A percentile compares a stretch with the other conserved stretches of the same genome.
phyloP scores from a whole-genome alignment of 2,797 vertebrate genomes.

The Sparidentex hasta region DNA sequence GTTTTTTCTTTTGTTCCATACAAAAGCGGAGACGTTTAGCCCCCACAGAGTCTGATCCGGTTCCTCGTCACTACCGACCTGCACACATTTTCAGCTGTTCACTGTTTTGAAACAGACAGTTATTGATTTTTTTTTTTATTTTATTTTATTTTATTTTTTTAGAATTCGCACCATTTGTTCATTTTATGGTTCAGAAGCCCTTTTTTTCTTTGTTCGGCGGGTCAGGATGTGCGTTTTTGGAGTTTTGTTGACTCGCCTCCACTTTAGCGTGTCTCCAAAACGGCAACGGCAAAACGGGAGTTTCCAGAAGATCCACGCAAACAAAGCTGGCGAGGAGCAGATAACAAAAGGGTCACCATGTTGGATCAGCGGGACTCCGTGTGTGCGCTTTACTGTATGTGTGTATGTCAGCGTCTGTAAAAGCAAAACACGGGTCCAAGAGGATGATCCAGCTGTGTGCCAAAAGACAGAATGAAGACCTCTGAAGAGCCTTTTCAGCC shows the following conservation, averaged over 20 bases:
- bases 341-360: constrained; percentile 77
- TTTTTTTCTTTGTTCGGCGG: constrained; percentile 23
- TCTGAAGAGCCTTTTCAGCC: constrained; percentile 56
- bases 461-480: constrained; percentile 72
- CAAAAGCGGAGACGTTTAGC: constrained; percentile 19
- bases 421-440: constrained; percentile 66
- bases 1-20: constrained; percentile 29
- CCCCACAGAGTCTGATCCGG: constrained; percentile 27
- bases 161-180: constrained; percentile 70
- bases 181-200: constrained; percentile 62
- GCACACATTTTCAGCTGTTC: constrained; percentile 53
- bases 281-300: constrained; percentile 53
- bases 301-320: constrained; percentile 76
- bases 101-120: constrained; percentile 64
- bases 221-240: constrained; percentile 65
- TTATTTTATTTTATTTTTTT: too few relatives aligned
- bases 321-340: constrained; percentile 76
- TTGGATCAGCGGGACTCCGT: constrained; percentile 58
- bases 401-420: constrained; percentile 38
- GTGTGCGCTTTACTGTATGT: constrained; percentile 55
- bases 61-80: constrained; percentile 29
- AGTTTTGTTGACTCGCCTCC: constrained; percentile 63
- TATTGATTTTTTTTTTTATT: constrained; percentile 75
- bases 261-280: constrained; percentile 60
- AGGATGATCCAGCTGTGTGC: constrained; percentile 79